Base-by-base conservation (phyloP, 1,140 invertebrate genomes). In the Phocides pigmalion region DNA sequence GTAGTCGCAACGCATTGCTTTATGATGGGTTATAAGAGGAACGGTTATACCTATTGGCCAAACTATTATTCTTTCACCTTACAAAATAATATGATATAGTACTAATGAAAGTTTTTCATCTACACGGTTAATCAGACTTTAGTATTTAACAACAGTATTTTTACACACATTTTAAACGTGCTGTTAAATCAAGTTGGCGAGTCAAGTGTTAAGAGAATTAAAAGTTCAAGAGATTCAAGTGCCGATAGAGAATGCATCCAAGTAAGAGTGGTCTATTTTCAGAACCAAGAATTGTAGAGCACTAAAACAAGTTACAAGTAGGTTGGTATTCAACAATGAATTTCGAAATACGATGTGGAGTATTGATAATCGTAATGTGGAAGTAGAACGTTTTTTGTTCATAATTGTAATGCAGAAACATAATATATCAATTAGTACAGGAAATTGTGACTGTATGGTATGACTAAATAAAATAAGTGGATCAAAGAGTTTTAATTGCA, bases 241-340 rank as follows among this genome's bases (percentile, higher is more conserved):
- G 22, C 17, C 19, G 35, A 54, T 54, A 54, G 17, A 39, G n/a
- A 9, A 12, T 39, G 19, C 12, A 17, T 41, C 22, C 35, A 41
- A 54, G 16, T 37, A 41, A 3, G 17, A 41, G 3, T 37, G 51
- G 19, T 39, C 51, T 54, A 54, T 54, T 54, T 54, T 54, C 50
- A 54, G 32, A 19, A 53, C 28, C 50, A 37, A 54, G 50, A 35
- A 11, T 11, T 19, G 32, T 16, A 32, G 28, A 51, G 49, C 35
- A 28, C 15, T 51, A 51, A 49, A 35, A 35, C 49, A 51, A 35
- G 49, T 17, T 28, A 16, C 35, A 51, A 51, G 49, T 51, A 51
- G 25, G 25, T 50, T 15, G 32, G 49, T 35, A 25, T 51, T 35
- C 12, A 32, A 51, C 32, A 35, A 51, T 35, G 4, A 9, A 35